Evolutionary conservation across 1,140 invertebrate species (phyloP), one percentile per base, ranked within the genome.

Genomic region (Procambarus clarkii): DNA sequence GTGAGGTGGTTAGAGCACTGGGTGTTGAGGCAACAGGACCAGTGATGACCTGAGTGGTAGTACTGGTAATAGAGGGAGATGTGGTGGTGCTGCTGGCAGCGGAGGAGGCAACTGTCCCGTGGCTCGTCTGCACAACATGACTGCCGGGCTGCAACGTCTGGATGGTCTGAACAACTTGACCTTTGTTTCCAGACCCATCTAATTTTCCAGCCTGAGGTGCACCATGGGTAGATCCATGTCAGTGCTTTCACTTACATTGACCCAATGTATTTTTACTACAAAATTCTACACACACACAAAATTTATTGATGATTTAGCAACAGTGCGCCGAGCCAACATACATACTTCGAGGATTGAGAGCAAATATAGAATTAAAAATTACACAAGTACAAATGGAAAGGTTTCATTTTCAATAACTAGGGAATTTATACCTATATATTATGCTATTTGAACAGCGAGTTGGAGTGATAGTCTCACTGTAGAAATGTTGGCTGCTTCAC

Each of bases 161-260:
- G 24, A 90, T 90, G 80, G 88, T 90, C 71, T 90, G 88, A 7
- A 90, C 88, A 45, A 90, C 88, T 46, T 90, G 88, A 21, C 64
- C 71, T 48, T 90, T 90, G 64, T 44, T 90, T 24, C 88, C 81
- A 45, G 80, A 77, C 7, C 88, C 88, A 60, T 90, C 88, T 58
- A 90, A 58, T 45, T 90, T 90, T 21, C 81, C 81, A 60, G 80
- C 88, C 88, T 90, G 81, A 77, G 21, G 45, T 11, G 58, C 44
- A 86, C 13, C 46, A 81, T n/a, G 45, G 64, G 60, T 74, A 48
- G 46, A 50, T 34, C n/a, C 45, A 64, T 64, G 60, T 15, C 60
- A 64, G 18, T 11, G 21, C 15, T 64, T 64, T 54, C 50, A 54
- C 50, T 34, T 34, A 34, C 34, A 34, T 58, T 58, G 54, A 58